Percentiles rank a stretch among this genome's conserved stretches.
Conservation (phyloP, 92 coral and sea anemone genomes). For the Pocillopora grandis region DNA sequence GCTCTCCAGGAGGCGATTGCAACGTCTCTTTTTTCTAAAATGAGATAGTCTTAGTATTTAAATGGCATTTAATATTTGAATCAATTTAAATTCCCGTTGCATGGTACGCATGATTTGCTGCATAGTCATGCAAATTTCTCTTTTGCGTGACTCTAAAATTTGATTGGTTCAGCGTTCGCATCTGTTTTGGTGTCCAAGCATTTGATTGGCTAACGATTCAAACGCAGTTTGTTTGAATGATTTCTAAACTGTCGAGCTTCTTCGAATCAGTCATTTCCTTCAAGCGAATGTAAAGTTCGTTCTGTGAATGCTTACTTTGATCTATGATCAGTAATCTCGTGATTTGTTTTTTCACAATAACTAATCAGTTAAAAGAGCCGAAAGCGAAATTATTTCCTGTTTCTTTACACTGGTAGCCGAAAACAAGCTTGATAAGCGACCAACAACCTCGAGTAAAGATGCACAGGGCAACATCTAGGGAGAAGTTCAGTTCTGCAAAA, state of each 20-base stretch:
- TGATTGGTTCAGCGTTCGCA: constrained; percentile 42
- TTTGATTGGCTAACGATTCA: constrained; percentile 62
- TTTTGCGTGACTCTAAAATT: constrained; percentile 20
- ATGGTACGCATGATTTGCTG: constrained; percentile 34
- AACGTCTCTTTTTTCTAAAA: background rate
- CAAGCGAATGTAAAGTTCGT: constrained; percentile 11
- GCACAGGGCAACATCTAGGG: constrained; percentile 60
- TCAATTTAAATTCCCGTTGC: constrained; percentile 33
- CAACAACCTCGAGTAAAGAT: constrained; percentile 8
- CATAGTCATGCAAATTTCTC: constrained; percentile 7
- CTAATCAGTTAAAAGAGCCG: constrained; percentile 4
- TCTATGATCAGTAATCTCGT: constrained; percentile 13
- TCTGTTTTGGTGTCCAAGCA: constrained; percentile 5
- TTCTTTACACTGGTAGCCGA: background rate
- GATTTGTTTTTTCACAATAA: background rate
- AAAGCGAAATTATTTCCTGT: background rate
- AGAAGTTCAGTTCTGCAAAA: constrained; percentile 59
- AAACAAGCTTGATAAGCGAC: background rate
- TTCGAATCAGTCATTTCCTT: constrained; percentile 43
- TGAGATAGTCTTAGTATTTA: background rate
- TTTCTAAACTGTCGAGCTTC: constrained; percentile 65
- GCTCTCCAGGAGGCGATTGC: background rate
- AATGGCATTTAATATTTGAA: background rate
- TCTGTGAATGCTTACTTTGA: background rate
- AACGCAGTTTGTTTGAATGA: constrained; percentile 86